Evolutionary conservation across 1,140 invertebrate genomes (phyloP).

Genomic region (Anastatus disparis): DNA sequence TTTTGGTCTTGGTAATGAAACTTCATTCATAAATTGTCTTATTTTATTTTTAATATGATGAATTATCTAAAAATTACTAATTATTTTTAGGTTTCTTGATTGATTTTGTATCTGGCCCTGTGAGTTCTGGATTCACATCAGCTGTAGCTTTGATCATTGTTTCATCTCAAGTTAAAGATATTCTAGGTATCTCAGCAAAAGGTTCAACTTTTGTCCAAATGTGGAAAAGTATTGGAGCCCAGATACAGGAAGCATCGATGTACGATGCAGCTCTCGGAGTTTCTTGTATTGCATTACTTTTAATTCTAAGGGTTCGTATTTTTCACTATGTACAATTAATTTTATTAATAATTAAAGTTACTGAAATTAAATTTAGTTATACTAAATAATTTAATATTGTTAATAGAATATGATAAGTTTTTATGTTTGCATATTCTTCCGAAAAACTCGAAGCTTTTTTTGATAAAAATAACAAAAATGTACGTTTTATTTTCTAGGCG

Average conservation of each 20-base stretch:
- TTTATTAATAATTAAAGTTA: too few species aligned
- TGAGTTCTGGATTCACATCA: constrained; percentile 92
- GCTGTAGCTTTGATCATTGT: constrained; percentile 92
- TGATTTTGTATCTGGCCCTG: constrained; percentile 92
- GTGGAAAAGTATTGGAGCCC: constrained; percentile 74
- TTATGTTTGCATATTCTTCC: too few species aligned
- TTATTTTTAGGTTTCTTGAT: constrained; percentile 86
- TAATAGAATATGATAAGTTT: too few species aligned
- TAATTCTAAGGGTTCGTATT: constrained; percentile 74
- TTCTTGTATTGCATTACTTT: constrained; percentile 77
- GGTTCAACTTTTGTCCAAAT: constrained; percentile 80
- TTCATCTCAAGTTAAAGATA: constrained; percentile 86
- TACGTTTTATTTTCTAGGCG: constrained; percentile 71
- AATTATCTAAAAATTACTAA: too few species aligned
- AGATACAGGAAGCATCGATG: constrained; percentile 70
- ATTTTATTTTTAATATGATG: constrained; percentile 42
- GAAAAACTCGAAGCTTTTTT: too few species aligned
- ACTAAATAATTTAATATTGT: too few species aligned
- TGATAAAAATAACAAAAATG: too few species aligned
- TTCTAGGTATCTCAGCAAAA: constrained; percentile 81
- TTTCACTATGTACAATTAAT: too few species aligned
- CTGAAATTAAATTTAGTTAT: too few species aligned
- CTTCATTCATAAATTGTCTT: not conserved
- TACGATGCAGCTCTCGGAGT: constrained; percentile 79
- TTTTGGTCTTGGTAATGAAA: constrained; percentile 82